Evolutionary conservation across 2,797 vertebrate genomes (phyloP), one percentile per base, ranked within the genome.

Genomic region (Sebastes iracundus): DNA sequence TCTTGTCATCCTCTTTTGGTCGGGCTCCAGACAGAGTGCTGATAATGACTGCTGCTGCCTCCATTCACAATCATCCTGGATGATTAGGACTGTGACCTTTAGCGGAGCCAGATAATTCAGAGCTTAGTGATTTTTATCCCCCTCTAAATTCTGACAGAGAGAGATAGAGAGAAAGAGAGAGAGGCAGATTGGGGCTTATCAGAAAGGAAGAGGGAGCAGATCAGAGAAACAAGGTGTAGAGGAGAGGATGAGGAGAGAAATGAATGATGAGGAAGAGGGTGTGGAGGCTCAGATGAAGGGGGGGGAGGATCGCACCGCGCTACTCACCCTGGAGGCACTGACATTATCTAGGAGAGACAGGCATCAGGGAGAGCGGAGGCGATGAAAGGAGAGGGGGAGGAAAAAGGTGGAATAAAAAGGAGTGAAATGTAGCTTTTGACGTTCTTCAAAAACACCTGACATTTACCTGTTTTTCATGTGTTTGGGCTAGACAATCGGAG

Each of bases 1-100:
- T 88, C 88, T 85, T 86, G 72, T 87, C 83, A 89, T 87, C 76
- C 56, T 67, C 78, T 71, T 75, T 60, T 52, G 68, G 72, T 87
- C 80, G 9, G n/a, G 88, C 67, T 76, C 79, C 88, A 88, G 88
- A 87, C 89, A 88, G 90, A 81, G 81, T 52, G 87, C 75, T 60
- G 87, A 90, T 93, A 93, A 94, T 93, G 92, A 91, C 90, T 75
- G 82, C 87, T 80, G 76, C 88, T 88, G 86, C 80, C 88, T 87
- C 81, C 75, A 68, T 75, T 91, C 86, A 74, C 83, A 77, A 77
- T 90, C 84, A 92, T 84, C 77, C 42, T 18, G 70, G 80, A 89
- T 93, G 90, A 95, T 95, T 93, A 94, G 87, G 89, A 92, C 83
- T 83, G 76, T 94, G 94, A 95, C 95, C 94, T 95, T 95, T 94